Percentiles rank a stretch among this genome's conserved stretches.
phyloP scores from a whole-genome alignment of 2,888 invertebrate species.

The Cremastinae sp. region DNA sequence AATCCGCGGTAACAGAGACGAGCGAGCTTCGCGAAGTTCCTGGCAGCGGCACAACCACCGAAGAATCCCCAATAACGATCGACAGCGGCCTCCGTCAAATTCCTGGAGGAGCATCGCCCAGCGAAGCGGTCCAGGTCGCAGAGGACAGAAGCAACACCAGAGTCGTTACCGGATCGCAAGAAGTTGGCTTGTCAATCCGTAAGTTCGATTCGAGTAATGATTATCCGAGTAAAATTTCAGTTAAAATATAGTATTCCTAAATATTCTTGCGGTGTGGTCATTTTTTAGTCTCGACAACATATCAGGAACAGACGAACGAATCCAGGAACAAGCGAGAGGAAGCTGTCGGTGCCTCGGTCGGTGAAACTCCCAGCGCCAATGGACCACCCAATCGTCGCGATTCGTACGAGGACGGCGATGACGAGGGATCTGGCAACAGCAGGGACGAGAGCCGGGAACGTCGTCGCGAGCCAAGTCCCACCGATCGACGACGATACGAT shows the following conservation, averaged over 20 bases:
- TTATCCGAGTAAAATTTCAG: no score
- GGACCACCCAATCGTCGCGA: constrained; percentile 73
- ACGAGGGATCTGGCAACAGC: constrained; percentile 77
- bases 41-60: constrained; percentile 73
- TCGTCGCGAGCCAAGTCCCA: constrained; percentile 74
- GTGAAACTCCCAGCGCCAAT: constrained; percentile 69
- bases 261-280: no score
- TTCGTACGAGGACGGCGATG: constrained; percentile 77
- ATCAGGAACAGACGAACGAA: constrained; percentile 72
- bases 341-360: constrained; percentile 77
- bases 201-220: constrained; percentile 58
- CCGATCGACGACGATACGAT: constrained; percentile 73
- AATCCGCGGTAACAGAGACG: constrained; percentile 69
- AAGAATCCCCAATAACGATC: constrained; percentile 68
- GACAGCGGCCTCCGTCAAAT: constrained; percentile 73
- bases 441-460: constrained; percentile 77
- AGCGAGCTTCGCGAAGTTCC: constrained; percentile 74
- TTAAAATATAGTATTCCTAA: neutral
- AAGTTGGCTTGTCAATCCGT: constrained; percentile 69
- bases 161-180: constrained; percentile 77
- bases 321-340: constrained; percentile 76
- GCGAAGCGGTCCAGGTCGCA: constrained; percentile 67
- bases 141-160: constrained; percentile 73
- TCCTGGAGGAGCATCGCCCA: constrained; percentile 76
- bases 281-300: constrained; percentile 62